Evolutionary conservation across 2,113 vertebrate genomes (phyloP).

Genomic region (Beaufortia kweichowensis): DNA sequence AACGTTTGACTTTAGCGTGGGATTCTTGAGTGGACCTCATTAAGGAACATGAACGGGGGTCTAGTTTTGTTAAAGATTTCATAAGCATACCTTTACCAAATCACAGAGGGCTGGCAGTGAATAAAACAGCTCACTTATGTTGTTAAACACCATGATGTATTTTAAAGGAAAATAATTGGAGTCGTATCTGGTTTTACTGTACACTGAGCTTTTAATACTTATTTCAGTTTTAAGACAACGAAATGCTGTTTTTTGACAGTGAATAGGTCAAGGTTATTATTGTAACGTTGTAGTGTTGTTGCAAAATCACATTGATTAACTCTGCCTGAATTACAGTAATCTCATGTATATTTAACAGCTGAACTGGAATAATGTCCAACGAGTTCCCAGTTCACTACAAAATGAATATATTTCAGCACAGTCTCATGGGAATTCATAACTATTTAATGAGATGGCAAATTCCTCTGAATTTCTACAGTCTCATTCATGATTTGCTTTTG

Average conservation of each 20-base stretch:
- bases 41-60: background rate
- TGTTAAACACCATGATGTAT: background rate
- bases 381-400: too few relatives aligned
- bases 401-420: too few relatives aligned
- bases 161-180: background rate
- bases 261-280: too few relatives aligned
- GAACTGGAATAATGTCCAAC: background rate
- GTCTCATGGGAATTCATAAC: too few relatives aligned
- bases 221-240: too few relatives aligned
- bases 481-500: too few relatives aligned
- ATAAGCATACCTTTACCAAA: background rate
- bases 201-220: background rate
- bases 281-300: too few relatives aligned
- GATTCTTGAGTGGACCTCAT: background rate
- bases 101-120: background rate
- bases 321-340: too few relatives aligned
- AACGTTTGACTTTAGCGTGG: background rate
- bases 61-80: background rate
- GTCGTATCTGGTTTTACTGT: background rate
- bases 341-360: background rate
- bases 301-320: too few relatives aligned
- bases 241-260: too few relatives aligned
- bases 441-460: too few relatives aligned
- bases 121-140: background rate
- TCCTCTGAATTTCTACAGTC: too few relatives aligned